Evolutionary conservation across 2,113 vertebrate species (phyloP).

Genomic region (Nesospiza acunhae): DNA sequence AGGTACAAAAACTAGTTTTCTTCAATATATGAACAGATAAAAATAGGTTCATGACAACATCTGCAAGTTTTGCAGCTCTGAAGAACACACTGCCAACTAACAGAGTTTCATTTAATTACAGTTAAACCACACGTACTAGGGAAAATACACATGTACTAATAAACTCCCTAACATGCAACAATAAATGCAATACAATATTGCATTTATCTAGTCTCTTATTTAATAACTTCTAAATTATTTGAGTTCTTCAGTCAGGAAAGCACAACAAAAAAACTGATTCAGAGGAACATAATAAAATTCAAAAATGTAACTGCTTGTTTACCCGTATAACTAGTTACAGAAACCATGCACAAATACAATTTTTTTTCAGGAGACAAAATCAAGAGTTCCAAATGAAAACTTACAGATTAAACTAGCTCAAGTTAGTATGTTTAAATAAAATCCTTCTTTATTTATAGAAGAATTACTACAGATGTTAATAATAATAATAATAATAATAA

Average conservation of each 20-base stretch:
- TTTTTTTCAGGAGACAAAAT: neutral
- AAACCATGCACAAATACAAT: neutral
- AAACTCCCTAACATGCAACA: neutral
- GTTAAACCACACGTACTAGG: accelerated
- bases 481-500: too few species aligned
- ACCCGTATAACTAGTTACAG: neutral
- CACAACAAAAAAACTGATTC: neutral
- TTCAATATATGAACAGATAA: neutral
- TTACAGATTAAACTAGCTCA: neutral
- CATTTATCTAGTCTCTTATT: neutral
- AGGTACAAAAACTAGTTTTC: neutral
- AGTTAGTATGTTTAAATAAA: neutral
- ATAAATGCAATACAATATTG: neutral
- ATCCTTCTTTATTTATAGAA: neutral
- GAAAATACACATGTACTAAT: neutral
- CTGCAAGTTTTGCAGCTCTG: neutral
- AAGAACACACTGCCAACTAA: neutral
- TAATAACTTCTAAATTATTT: neutral
- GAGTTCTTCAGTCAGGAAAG: neutral
- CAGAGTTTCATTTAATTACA: neutral
- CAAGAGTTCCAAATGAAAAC: neutral
- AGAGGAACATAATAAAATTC: neutral
- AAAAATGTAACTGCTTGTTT: neutral
- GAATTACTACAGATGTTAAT: neutral
- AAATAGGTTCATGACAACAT: neutral